Conservation (phyloP, 2,888 invertebrate species). For the Sarcophaga rosellei region DNA sequence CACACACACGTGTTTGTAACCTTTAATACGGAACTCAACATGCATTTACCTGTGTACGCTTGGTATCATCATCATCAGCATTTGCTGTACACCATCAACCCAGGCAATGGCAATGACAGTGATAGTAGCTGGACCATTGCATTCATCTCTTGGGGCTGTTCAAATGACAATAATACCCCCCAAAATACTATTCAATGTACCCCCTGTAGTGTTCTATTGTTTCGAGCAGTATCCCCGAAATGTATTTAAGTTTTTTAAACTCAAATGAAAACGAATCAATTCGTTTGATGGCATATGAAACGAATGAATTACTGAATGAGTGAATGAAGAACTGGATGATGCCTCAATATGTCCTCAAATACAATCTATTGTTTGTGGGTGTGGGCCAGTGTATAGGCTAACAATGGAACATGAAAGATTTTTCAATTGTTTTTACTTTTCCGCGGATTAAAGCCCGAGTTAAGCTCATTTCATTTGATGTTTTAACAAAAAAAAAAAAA, state of each 20-base stretch:
- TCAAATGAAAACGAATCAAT: slow-evolving; percentile 59
- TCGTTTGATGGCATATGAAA: slow-evolving; percentile 48
- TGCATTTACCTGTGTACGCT: slow-evolving; percentile 7
- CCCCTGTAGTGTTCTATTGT: slow-evolving; percentile 62
- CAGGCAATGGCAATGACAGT: neutral
- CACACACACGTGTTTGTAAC: neutral
- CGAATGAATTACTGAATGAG: slow-evolving; percentile 22
- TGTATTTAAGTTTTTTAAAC: slow-evolving; percentile 60
- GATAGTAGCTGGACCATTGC: neutral
- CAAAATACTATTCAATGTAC: slow-evolving; percentile 53
- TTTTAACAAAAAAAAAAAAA: no score
- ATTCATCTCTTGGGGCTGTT: slow-evolving; percentile 46
- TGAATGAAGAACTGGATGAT: slow-evolving; percentile 41
- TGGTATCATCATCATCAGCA: neutral
- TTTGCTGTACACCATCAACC: neutral
- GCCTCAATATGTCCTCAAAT: neutral
- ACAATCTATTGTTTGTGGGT: neutral
- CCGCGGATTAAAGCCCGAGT: slow-evolving; percentile 45
- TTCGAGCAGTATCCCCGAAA: slow-evolving; percentile 54
- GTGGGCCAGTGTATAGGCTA: neutral
- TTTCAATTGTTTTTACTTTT: slow-evolving; percentile 23
- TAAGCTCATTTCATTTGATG: slow-evolving; percentile 25
- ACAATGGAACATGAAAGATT: slow-evolving; percentile 4
- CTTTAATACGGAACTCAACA: neutral
- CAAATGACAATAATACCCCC: slow-evolving; percentile 58